Evolutionary conservation across 2,888 invertebrate genomes (phyloP).

Genomic region (Embidobia sp.): DNA sequence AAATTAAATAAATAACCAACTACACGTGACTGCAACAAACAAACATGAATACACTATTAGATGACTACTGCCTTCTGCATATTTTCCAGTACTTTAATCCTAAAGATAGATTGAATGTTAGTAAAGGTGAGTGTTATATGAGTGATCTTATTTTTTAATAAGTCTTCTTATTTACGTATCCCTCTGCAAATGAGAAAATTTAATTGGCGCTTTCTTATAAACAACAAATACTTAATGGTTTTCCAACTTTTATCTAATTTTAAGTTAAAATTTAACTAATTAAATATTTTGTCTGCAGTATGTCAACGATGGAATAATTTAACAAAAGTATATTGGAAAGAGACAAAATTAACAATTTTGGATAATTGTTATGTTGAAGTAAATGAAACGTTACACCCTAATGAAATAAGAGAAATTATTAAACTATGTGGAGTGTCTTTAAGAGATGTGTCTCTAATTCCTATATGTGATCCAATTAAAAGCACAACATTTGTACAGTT

Average conservation of each 20-base stretch:
- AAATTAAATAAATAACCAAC: not conserved
- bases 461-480: constrained; percentile 7
- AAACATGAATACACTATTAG: constrained; percentile 21
- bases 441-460: constrained; percentile 21
- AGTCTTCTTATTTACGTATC: no score
- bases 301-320: constrained; percentile 40
- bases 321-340: constrained; percentile 52
- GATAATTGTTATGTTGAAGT: not conserved
- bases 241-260: not conserved
- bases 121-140: constrained; percentile 22
- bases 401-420: constrained; percentile 32
- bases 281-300: constrained; percentile 20
- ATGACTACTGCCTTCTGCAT: constrained; percentile 41
- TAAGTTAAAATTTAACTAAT: not conserved
- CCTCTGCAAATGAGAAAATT: no score
- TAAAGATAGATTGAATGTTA: constrained; percentile 34
- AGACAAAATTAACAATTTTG: constrained; percentile 56
- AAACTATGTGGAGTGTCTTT: constrained; percentile 15
- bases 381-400: not conserved
- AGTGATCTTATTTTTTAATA: no score
- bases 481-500: constrained; percentile 11
- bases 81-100: constrained; percentile 45
- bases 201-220: no score
- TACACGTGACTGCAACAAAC: not conserved
- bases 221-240: no score